phyloP scores from a whole-genome alignment of 1,140 invertebrate species.

The Nephotettix cincticeps region DNA sequence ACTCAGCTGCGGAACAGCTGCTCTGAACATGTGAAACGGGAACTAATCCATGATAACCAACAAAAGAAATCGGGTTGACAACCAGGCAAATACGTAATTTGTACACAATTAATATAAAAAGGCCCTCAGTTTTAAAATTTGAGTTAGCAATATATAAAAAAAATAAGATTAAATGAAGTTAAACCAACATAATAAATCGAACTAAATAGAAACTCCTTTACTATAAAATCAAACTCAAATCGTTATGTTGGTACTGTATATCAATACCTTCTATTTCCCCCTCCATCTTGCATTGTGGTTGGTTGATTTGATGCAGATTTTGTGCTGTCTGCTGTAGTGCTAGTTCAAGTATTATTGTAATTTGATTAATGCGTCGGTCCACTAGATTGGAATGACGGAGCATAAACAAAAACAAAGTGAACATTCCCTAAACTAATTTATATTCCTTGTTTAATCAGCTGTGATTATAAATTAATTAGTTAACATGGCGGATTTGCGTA shows the following conservation, averaged over 20 bases:
- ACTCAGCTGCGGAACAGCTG: constrained; percentile 1
- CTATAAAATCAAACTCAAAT: no score
- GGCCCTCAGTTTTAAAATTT: no score
- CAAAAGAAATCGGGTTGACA: no score
- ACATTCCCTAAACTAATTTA: neutral
- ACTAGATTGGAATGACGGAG: neutral
- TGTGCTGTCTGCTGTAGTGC: constrained; percentile 14
- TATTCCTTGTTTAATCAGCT: no score
- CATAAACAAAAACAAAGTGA: constrained; percentile 13
- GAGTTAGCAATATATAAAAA: no score
- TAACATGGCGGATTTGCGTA: constrained; percentile 31
- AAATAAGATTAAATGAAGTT: no score
- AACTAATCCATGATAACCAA: neutral
- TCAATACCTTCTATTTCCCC: no score
- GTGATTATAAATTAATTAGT: neutral
- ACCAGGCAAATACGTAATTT: no score
- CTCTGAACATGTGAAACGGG: neutral
- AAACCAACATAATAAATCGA: no score
- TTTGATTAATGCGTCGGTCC: neutral
- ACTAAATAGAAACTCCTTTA: no score
- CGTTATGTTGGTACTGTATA: no score
- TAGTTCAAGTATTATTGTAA: neutral
- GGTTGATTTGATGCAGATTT: neutral
- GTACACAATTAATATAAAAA: no score
- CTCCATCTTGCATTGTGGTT: neutral